Base-by-base conservation (phyloP, 2,113 vertebrate species). In the Triplophysa rosa region DNA sequence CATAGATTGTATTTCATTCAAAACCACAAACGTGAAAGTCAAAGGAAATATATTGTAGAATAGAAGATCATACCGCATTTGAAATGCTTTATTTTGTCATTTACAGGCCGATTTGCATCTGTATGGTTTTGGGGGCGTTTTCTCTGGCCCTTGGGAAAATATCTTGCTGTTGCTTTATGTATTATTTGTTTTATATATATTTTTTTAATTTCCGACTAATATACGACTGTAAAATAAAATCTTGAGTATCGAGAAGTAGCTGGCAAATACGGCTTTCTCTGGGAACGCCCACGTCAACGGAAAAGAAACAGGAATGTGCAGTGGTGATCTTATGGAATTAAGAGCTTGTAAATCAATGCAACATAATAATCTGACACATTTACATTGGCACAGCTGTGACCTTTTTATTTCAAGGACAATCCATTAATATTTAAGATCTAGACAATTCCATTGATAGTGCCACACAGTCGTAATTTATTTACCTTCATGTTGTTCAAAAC, bases 1-100 rank as follows among this genome's bases (percentile, higher is more conserved):
- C 12, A n/a, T n/a, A 24, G 42, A 29, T 8, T 8, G 56, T 71
- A 37, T 83, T 87, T 84, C 81, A 87, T 90, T 42, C 62, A 65
- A 56, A 45, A 52, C 79, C 64, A 52, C 26, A 37, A 1, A 37
- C 33, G 33, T 37, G 6, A 7, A 7, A 7, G 33, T 37, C 7
- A 37, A 37, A 37, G 33, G 6, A 37, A 7, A 37, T 37, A 37
- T 7, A 37, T 37, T 37, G 33, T 37, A 37, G 6, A 7, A 37
- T 37, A 6, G 33, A 24, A 11, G 24, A 19, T 56, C 11, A 71
- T 5, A 17, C 13, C 13, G 54, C 59, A 13, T 24, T 42, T 59
- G 14, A n/a, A 16, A 42, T 21, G 11, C 59, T 24, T 73, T 0
- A 52, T 37, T 3, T 6, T 9, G 33, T 59, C 33, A 72, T 42